These are phyloP conservation scores for Caenorhabditis sulstoni DNA, from an alignment of 2,888 invertebrate species.

Conservation along the genomic window DNA sequence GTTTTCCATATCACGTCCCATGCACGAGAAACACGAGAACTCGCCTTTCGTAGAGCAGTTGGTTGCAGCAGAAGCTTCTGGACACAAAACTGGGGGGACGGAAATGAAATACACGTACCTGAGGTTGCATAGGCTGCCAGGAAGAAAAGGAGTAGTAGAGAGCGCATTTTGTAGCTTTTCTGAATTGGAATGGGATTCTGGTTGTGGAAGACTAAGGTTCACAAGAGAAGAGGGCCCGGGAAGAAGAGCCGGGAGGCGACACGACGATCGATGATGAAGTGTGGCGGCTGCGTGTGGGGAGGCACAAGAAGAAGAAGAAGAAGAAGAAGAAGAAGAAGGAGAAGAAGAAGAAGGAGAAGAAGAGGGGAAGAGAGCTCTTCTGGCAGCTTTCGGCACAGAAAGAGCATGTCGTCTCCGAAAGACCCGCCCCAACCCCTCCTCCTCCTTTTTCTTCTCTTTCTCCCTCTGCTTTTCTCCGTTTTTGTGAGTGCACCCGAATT, in stretches of 20 bases:
- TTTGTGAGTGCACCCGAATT: conserved; percentile 49
- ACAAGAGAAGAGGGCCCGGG: not conserved
- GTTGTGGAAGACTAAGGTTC: not conserved
- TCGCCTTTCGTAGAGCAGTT: conserved; percentile 64
- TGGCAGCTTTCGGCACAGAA: conserved; percentile 40
- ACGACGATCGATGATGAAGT: conserved; percentile 60
- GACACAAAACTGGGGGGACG: not conserved
- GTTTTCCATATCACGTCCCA: conserved; percentile 74
- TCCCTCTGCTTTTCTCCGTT: conserved; percentile 17
- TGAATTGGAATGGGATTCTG: conserved; percentile 16
- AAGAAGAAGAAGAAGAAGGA: conserved; percentile 15
- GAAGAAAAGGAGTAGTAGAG: conserved; percentile 20
- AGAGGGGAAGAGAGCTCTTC: conserved; percentile 32
- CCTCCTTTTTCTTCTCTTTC: conserved; percentile 11
- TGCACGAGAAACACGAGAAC: conserved; percentile 65
- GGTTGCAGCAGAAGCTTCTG: conserved; percentile 22
- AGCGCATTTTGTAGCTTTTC: conserved; percentile 5
- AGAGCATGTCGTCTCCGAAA: conserved; percentile 46
- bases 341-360: not conserved
- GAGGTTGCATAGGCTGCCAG: conserved; percentile 18
- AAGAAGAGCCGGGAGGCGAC: conserved; percentile 1
- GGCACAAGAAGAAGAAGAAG: conserved; percentile 3
- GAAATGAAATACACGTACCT: conserved; percentile 10
- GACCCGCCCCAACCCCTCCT: conserved; percentile 38
- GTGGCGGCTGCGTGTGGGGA: conserved; percentile 30